Evolutionary conservation across 1,140 invertebrate species (phyloP), one percentile per base, ranked within the genome.

Genomic region (Polypedilum vanderplanki): DNA sequence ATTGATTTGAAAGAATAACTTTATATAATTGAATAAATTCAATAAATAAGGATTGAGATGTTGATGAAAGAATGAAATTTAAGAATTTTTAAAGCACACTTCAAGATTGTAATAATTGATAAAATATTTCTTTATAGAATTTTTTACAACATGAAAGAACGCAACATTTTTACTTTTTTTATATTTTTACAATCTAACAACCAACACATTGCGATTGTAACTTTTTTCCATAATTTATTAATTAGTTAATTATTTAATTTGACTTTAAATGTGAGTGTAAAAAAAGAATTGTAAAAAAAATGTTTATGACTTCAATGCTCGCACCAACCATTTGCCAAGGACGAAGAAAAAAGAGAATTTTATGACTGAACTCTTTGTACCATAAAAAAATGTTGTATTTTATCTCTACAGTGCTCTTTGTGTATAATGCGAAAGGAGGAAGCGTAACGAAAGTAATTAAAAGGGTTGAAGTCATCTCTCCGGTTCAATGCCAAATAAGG

Each of bases 401-500:
- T 46, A 10, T 46, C 10, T 46, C 7, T 10, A 7, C 41, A 12
- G 46, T 57, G 15, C 12, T 57, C 9, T n/a, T 57, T 33, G 24
- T 12, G n/a, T 57, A 15, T 57, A 57, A 57, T 57, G 15, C n/a
- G 46, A 57, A 57, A 57, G 46, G 46, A 57, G 46, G 46, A n/a
- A 57, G 3, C 46, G 10, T 46, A 46, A 46, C 41, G 10, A 57
- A 70, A 70, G 65, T 70, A 70, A 70, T 70, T 70, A 70, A 70
- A 70, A 70, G 65, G 65, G 65, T 70, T 70, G 17, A 70, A 12
- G 10, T 70, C 20, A 20, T 22, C 3, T 70, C 9, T 70, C 7
- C 17, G 17, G 17, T 70, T 70, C 65, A 70, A 70, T 70, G 65
- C 65, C 65, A 70, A 70, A 57, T n/a, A 12, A 57, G 46, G n/a